phyloP scores from a whole-genome alignment of 2,888 invertebrate genomes.

The Torymus aiolomorphi region DNA sequence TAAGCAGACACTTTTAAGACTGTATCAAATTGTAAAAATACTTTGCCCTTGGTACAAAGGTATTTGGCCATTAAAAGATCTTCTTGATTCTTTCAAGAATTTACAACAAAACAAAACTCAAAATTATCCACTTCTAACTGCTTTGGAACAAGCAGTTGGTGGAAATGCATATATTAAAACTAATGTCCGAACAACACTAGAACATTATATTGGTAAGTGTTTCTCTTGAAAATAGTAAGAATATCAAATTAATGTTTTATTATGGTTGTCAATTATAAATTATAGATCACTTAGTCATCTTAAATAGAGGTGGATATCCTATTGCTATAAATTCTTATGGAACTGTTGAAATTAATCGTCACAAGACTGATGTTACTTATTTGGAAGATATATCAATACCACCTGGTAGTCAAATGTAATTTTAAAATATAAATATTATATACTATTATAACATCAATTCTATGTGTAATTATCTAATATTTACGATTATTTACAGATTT shows the following conservation, averaged over 20 bases:
- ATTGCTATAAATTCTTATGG: constrained; percentile 71
- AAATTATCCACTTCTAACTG: constrained; percentile 76
- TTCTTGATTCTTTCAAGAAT: constrained; percentile 73
- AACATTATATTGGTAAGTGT: constrained; percentile 78
- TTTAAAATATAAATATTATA: neutral
- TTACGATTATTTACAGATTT: constrained; percentile 75
- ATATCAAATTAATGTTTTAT: constrained; percentile 29
- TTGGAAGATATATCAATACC: constrained; percentile 76
- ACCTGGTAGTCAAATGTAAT: constrained; percentile 60
- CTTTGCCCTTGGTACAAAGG: constrained; percentile 75
- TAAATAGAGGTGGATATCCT: constrained; percentile 78
- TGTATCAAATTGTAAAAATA: constrained; percentile 78
- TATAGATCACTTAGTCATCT: constrained; percentile 78
- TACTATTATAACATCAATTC: neutral
- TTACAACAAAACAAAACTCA: constrained; percentile 71
- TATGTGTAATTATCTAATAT: constrained; percentile 15
- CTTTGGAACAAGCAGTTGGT: constrained; percentile 79
- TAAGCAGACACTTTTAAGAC: constrained; percentile 72
- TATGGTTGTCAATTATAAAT: constrained; percentile 40
- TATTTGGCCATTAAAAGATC: constrained; percentile 74
- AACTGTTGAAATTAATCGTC: constrained; percentile 36
- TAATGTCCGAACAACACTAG: constrained; percentile 78
- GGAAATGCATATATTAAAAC: constrained; percentile 78
- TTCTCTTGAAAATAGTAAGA: neutral
- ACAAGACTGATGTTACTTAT: constrained; percentile 63